Evolutionary conservation across 2,888 invertebrate species (phyloP), one percentile per base, ranked within the genome.

Genomic region (Acleris sparsana): DNA sequence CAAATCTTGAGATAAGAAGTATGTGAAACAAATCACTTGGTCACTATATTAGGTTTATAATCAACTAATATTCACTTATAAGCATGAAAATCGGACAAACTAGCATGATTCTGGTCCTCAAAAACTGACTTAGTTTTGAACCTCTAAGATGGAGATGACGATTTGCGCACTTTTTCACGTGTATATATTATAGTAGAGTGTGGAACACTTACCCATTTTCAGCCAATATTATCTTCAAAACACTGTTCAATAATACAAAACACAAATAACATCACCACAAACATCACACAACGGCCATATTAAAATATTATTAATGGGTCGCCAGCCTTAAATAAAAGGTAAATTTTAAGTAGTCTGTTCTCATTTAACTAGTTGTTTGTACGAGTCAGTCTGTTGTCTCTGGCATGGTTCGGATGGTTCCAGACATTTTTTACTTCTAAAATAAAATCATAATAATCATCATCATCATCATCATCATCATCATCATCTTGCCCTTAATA

Each of bases 211-310:
- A 91, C 91, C 91, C 91, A 91, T 91, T 80, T 77, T 85, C 69
- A 71, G 73, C 65, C 69, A 71, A 76, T 74, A 72, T 70, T 69
- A 74, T 76, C 78, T 73, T 71, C 73, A 78, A 73, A 78, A 75
- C 71, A 83, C 82, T 82, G 80, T 76, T 71, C 73, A 74, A 70
- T 72, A 72, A 75, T 80, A 76, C 72, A 79, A 79, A 69, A 80
- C 84, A 87, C 85, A 81, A 83, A 86, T 79, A 87, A 82, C 83
- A 87, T 80, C 81, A 85, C 83, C 74, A 84, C 83, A 90, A 87
- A 86, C 88, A 90, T 82, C 80, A 84, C 79, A 86, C 79, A 84
- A 80, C 79, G 71, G 89, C 91, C 92, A 92, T 92, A 81, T 89
- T 90, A 77, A n/a, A 69, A 79, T 39, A 13, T 39, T 33, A 81